Evolutionary conservation across 2,888 invertebrate species (phyloP).

Genomic region (Ornithoptera priamus): DNA sequence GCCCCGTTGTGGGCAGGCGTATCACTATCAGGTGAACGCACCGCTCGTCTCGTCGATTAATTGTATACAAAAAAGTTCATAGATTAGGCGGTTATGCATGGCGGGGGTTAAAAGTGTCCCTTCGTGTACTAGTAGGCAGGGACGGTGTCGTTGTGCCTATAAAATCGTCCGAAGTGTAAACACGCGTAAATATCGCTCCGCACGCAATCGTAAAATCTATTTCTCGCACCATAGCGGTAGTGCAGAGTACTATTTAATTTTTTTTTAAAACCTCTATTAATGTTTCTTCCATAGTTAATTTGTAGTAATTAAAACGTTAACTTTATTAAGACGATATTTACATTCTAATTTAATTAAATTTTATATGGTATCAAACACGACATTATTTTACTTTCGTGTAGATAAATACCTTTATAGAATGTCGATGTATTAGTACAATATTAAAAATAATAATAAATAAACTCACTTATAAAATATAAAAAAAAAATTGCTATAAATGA

Average conservation of each 20-base stretch:
- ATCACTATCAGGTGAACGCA: no score
- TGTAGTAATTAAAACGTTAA: conserved; percentile 20
- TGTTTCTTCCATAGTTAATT: conserved; percentile 20
- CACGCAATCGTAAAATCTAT: conserved; percentile 78
- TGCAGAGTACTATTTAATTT: conserved; percentile 47
- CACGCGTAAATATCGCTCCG: conserved; percentile 75
- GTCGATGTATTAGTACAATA: neutral
- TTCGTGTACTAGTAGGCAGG: conserved; percentile 49
- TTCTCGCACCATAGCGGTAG: conserved; percentile 66
- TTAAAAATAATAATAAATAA: no score
- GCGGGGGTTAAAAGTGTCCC: conserved; percentile 43
- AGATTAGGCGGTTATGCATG: conserved; percentile 24
- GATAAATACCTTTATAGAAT: neutral
- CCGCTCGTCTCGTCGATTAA: no score
- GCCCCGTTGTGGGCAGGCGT: no score
- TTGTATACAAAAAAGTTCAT: no score
- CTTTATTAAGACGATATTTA: conserved; percentile 11
- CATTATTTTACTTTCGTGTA: neutral
- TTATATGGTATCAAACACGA: neutral
- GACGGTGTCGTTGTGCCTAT: conserved; percentile 78
- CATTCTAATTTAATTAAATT: conserved; percentile 13
- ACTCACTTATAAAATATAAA: no score
- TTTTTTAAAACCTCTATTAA: conserved; percentile 42
- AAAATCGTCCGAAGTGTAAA: conserved; percentile 76
- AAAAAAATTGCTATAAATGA: no score